Base-by-base conservation (phyloP, 2,888 invertebrate genomes). In the Labia minor region DNA sequence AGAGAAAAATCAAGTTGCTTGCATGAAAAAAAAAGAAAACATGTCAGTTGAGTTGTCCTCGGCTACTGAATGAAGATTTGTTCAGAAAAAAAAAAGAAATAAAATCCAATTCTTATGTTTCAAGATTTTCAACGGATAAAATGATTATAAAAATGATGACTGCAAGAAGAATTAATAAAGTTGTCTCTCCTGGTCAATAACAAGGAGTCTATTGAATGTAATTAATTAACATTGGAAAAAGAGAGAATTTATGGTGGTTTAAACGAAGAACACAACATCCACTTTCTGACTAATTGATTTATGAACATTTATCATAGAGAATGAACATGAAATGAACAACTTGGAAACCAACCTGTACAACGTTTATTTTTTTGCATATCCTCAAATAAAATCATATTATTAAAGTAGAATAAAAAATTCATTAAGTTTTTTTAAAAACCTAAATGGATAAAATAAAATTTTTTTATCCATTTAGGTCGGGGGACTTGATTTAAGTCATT, bases 41-140 rank as follows among this genome's bases (percentile, higher is more conserved):
- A 49, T 49, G 49, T 49, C 49, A 49, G 49, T 49, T 49, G 49
- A 49, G n/a, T 49, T 49, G 49, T 49, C 49, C n/a, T 49, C 49
- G 49, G 49, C 49, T 49, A 49, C 49, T 16, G 49, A 14, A 49
- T 49, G 49, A 16, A 49, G 49, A 8, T 49, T 49, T 26, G 26
- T 26, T 26, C 8, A 3, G 4, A 3, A 3, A 33, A 49, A 49
- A 49, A 49, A 49, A 49, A 49, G 14, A 49, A 49, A 49, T 49
- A 49, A 49, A 49, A n/a, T n/a, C 14, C 14, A n/a, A 49, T n/a
- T 49, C n/a, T 49, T 11, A 49, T 49, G 16, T 16, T 49, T 49
- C 14, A 49, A 49, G 49, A 49, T 49, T 49, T 49, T 49, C 16
- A 4, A 49, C 14, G 49, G 49, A 49, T 49, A 49, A 49, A 49